These are phyloP conservation scores for Symphodus melops DNA, from an alignment of 2,113 vertebrate species.

Conservation along the genomic window DNA sequence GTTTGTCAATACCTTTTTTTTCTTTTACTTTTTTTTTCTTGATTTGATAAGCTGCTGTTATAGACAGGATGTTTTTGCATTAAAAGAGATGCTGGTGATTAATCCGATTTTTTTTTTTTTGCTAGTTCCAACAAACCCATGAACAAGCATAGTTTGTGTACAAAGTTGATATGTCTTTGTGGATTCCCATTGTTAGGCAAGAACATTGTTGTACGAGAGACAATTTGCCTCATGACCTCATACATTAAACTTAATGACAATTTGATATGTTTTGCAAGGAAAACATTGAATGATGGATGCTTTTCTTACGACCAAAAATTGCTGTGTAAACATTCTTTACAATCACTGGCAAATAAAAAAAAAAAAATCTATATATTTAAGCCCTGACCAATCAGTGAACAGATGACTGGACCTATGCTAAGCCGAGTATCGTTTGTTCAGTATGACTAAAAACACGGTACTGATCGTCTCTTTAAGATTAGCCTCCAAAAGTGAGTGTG, in stretches of 20 bases:
- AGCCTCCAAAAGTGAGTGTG: not conserved
- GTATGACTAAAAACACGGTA: not conserved
- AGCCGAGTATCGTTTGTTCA: not conserved
- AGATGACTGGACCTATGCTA: not conserved
- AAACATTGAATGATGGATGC: too few species aligned
- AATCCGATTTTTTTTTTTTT: not conserved
- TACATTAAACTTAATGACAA: too few species aligned
- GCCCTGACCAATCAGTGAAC: not conserved
- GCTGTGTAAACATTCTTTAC: too few species aligned
- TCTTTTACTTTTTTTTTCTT: not conserved
- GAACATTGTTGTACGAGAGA: too few species aligned
- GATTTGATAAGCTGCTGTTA: not conserved
- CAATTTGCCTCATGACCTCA: too few species aligned
- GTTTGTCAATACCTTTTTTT: not conserved
- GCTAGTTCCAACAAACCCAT: not conserved
- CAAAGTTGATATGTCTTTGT: too few species aligned
- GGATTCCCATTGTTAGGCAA: too few species aligned
- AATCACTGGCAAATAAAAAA: too few species aligned
- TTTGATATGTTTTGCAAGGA: too few species aligned
- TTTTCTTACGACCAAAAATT: too few species aligned
- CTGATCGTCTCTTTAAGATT: not conserved
- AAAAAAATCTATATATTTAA: too few species aligned
- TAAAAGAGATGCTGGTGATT: conserved; percentile 8
- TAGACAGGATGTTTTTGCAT: not conserved
- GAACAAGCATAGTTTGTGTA: not conserved